Base-by-base conservation (phyloP, 2,113 vertebrate genomes). In the Burhinus oedicnemus region DNA sequence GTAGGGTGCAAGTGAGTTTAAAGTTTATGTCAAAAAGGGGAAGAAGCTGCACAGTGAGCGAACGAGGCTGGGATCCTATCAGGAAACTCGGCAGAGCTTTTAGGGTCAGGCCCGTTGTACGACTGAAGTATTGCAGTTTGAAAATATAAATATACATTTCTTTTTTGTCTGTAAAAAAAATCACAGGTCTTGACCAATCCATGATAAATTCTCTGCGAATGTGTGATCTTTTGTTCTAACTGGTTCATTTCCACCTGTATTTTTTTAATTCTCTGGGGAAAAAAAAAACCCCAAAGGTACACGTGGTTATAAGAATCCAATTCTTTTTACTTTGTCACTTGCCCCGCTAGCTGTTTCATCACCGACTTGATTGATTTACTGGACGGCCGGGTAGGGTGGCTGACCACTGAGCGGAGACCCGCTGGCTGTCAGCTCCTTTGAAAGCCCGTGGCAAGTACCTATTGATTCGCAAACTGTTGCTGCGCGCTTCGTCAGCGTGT, bases 381-480 rank as follows among this genome's bases (percentile, higher is more conserved):
- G 62, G 25, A 32, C 0, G 6, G 38, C 26, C 0, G 0, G 52
- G 78, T 27, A 77, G 47, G 82, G 61, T 72, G 70, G 52, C 78
- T 60, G 75, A 71, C n/a, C 16, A 14, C 65, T 42, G 70, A 90
- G 82, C 1, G 0, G 78, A 60, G 44, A 51, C 82, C 65, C 0
- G 4, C 76, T 80, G 89, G 62, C 51, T 76, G 45, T 22, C 93
- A 93, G 62, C 62, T 86, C 61, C 90, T 93, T 66, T 81, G 55
- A 78, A 87, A 68, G 42, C 12, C 78, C 1, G 2, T 74, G 40
- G 66, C 62, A 72, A 90, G 36, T 29, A 62, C 49, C 89, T 83
- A 86, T 70, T 72, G 83, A 95, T 95, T 77, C 66, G 51, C 49
- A 83, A 70, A 92, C 68, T 69, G 25, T 5, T 83, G 66, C 51